Percentiles rank a stretch among this genome's conserved stretches.
Conservation (phyloP, 2,797 vertebrate species). For the Tarsius wallacei region DNA sequence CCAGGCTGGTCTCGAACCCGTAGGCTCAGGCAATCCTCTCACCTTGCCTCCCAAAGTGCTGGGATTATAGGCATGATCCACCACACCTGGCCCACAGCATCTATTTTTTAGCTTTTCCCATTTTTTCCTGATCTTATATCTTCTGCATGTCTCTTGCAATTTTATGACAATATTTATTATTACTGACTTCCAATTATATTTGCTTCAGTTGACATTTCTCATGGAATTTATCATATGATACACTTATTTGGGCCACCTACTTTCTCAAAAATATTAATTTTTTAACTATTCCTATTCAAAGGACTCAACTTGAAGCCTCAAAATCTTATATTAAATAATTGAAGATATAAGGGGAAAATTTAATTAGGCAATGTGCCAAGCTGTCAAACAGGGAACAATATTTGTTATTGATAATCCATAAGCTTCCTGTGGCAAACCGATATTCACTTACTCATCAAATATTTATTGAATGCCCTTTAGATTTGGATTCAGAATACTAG, state of each 20-base stretch:
- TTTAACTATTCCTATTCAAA: slow-evolving; percentile 23
- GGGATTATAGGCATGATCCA: too few species aligned
- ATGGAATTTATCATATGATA: slow-evolving; percentile 14
- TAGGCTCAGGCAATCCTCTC: too few species aligned
- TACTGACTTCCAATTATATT: slow-evolving; percentile 52
- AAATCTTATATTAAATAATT: not conserved
- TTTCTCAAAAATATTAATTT: slow-evolving; percentile 27
- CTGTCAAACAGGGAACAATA: not conserved
- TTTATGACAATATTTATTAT: slow-evolving; percentile 41
- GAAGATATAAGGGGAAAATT: not conserved
- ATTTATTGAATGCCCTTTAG: not conserved
- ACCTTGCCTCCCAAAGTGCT: too few species aligned
- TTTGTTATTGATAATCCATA: not conserved
- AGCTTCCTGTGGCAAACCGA: not conserved
- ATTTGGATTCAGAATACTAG: not conserved
- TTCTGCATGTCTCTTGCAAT: not conserved
- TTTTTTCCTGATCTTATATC: slow-evolving; percentile 13
- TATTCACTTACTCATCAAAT: slow-evolving; percentile 43
- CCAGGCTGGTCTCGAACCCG: too few species aligned
- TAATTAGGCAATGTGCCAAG: not conserved
- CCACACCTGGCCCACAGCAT: not conserved
- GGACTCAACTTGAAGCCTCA: not conserved
- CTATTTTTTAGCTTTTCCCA: not conserved
- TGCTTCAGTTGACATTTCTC: slow-evolving; percentile 57
- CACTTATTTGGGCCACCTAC: not conserved